Conservation (phyloP, 2,113 vertebrate genomes). For the Odocoileus virginianus region DNA sequence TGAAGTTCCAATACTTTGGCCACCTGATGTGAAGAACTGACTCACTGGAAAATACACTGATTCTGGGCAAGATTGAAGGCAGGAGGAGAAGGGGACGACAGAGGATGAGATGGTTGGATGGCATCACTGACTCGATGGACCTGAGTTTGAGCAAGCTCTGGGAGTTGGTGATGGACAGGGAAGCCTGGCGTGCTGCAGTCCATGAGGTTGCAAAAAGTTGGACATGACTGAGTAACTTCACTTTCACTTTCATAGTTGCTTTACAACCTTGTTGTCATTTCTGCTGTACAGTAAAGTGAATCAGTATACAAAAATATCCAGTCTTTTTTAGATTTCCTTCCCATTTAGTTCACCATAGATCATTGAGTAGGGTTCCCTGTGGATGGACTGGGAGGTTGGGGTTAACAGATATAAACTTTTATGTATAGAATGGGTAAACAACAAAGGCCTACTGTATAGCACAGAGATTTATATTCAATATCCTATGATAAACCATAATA, state of each 20-base stretch:
- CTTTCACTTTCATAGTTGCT: not conserved
- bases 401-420: not conserved
- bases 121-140: not conserved
- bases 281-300: not conserved
- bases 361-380: not conserved
- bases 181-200: not conserved
- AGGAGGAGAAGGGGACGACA: not conserved
- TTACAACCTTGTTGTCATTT: not conserved
- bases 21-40: not conserved
- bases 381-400: not conserved
- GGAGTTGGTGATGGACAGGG: not conserved
- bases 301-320: not conserved
- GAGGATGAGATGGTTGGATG: not conserved
- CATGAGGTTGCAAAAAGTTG: not conserved
- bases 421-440: not conserved
- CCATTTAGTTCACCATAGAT: not conserved
- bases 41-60: not conserved
- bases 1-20: not conserved
- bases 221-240: not conserved
- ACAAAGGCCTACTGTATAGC: not conserved
- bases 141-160: not conserved
- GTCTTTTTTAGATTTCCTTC: not conserved
- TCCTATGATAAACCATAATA: not conserved
- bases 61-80: not conserved
- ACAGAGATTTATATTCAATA: not conserved